Evolutionary conservation across 2,888 invertebrate species (phyloP).

Genomic region (Timema cristinae): DNA sequence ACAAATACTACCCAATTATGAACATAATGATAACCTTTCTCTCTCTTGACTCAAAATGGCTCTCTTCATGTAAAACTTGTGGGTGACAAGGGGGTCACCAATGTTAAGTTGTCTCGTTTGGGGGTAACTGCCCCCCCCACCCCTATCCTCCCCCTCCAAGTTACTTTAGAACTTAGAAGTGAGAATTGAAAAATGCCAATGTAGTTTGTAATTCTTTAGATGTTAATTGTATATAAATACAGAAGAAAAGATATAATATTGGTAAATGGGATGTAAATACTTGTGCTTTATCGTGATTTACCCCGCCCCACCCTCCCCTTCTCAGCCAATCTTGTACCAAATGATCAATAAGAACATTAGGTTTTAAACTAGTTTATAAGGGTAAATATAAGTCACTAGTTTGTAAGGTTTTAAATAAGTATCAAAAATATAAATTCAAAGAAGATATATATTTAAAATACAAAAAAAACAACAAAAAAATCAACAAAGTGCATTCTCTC

Average conservation of each 20-base stretch:
- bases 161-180: background rate
- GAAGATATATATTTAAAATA: slow-evolving; percentile 18
- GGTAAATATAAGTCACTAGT: slow-evolving; percentile 36
- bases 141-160: background rate
- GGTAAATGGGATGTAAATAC: slow-evolving; percentile 31
- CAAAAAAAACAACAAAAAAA: slow-evolving; percentile 25
- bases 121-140: too few species aligned
- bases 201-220: slow-evolving; percentile 27
- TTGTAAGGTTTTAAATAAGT: slow-evolving; percentile 33
- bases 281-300: slow-evolving; percentile 34
- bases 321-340: slow-evolving; percentile 37
- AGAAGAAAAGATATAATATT: slow-evolving; percentile 22
- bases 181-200: slow-evolving; percentile 30
- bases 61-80: slow-evolving; percentile 14
- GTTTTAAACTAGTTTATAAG: slow-evolving; percentile 31
- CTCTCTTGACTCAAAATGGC: slow-evolving; percentile 17
- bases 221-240: too few species aligned
- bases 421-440: slow-evolving; percentile 30
- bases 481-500: slow-evolving; percentile 31
- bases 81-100: too few species aligned
- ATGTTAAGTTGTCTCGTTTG: too few species aligned
- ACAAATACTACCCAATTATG: slow-evolving; percentile 34
- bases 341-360: slow-evolving; percentile 32
- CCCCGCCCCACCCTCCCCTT: slow-evolving; percentile 17
- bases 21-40: slow-evolving; percentile 18